Evolutionary conservation across 2,113 vertebrate genomes (phyloP), one percentile per base, ranked within the genome.

Genomic region (Murina feae): DNA sequence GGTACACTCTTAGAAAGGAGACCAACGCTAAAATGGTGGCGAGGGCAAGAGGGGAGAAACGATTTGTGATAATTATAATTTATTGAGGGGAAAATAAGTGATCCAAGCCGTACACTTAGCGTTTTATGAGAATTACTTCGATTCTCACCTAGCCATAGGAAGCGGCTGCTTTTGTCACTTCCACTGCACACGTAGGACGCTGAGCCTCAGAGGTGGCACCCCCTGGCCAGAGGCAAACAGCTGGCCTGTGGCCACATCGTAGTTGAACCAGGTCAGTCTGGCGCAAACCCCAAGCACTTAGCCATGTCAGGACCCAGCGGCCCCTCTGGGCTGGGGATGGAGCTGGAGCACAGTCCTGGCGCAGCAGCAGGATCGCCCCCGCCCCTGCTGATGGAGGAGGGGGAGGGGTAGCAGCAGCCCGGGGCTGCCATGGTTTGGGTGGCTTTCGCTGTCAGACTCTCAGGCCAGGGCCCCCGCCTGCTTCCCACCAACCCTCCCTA

Each of bases 401-500:
- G 37, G 53, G 10, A 47, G 66, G 65, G 21, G 30, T 1, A 0
- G 37, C 4, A 5, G 35, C 30, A 2, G 0, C 2, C 0, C 12
- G 28, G 21, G 0, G 3, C 66, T 86, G 9, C 18, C 28, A 3
- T 42, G 30, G 75, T 30, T 65, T 2, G 9, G 11, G 49, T 58
- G 47, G 23, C 58, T 66, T 25, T 5, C 42, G 1, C 55, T 25
- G 2, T 47, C 80, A 60, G 75, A 55, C 30, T 37, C 9, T 35
- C 37, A 58, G 95, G 30, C 39, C 2, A 11, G 44, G 32, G 23
- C 72, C 75, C 5, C 68, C 47, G 30, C 44, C 69, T 30, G 1
- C 72, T 96, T 95, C 82, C 32, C 79, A 83, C 1, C 1, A 83
- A 53, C 37, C 39, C 58, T 68, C 85, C 76, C 60, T 37, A 89